These are phyloP conservation scores for Macrophya annulata DNA, from an alignment of 2,888 invertebrate genomes.

Conservation along the genomic window DNA sequence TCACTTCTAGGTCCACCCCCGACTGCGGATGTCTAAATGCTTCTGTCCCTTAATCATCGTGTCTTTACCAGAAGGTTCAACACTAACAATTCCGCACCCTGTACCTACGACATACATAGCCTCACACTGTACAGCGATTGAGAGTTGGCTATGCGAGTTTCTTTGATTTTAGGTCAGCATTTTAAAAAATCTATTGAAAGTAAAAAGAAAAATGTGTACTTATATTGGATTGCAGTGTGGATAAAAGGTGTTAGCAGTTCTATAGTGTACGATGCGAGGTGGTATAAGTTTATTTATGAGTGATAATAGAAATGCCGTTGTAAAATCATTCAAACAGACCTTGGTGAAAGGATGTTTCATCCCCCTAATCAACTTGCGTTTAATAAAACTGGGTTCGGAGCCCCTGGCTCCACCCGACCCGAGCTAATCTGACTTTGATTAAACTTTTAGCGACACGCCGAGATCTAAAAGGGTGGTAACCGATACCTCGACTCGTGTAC, in stretches of 20 bases:
- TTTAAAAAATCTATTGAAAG: background rate
- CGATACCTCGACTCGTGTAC: slow-evolving; percentile 61
- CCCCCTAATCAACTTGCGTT: slow-evolving; percentile 75
- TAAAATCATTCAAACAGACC: slow-evolving; percentile 40
- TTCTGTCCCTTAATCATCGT: slow-evolving; percentile 72
- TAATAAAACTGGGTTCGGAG: slow-evolving; percentile 71
- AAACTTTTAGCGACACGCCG: slow-evolving; percentile 77
- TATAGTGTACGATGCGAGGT: background rate
- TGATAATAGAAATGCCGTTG: slow-evolving; percentile 40
- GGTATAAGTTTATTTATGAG: slow-evolving; percentile 9
- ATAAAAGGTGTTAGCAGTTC: background rate
- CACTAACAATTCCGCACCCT: slow-evolving; percentile 57
- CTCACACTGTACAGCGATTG: background rate
- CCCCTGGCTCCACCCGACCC: slow-evolving; percentile 57
- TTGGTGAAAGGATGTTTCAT: slow-evolving; percentile 68
- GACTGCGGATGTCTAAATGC: slow-evolving; percentile 66
- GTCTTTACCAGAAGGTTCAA: slow-evolving; percentile 68
- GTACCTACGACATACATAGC: slow-evolving; percentile 15
- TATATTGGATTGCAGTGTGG: too few relatives aligned
- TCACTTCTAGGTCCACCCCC: slow-evolving; percentile 72
- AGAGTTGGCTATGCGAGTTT: slow-evolving; percentile 3
- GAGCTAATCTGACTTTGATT: slow-evolving; percentile 79
- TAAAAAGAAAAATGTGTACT: too few relatives aligned
- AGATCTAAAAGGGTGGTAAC: slow-evolving; percentile 70
- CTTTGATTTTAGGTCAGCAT: background rate